These are phyloP conservation scores for Trachythela sp. DNA, from an alignment of 64 coral and sea anemone species.

Conservation along the genomic window DNA sequence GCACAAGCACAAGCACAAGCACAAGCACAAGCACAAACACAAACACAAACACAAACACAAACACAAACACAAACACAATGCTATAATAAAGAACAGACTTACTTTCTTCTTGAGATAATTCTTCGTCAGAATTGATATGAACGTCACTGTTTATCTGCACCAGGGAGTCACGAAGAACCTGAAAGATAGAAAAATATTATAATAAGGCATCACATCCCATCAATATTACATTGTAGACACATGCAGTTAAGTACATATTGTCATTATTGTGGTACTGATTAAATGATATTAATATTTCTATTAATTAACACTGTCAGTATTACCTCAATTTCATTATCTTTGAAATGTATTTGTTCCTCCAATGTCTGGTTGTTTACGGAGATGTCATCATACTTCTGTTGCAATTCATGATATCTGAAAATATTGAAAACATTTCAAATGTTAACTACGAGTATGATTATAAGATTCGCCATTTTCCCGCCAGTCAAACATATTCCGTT, in stretches of 20 bases:
- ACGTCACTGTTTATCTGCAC: not conserved
- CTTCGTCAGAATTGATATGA: not conserved
- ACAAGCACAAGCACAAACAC: no score
- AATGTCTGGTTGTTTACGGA: not conserved
- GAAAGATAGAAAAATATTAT: not conserved
- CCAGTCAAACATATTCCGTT: not conserved
- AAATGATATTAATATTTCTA: no score
- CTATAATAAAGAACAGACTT: not conserved
- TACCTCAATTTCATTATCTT: slow-evolving; percentile 13
- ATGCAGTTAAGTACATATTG: no score
- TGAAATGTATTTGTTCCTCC: slow-evolving; percentile 2
- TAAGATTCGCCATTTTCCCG: no score
- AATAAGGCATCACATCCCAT: no score
- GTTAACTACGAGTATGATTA: not conserved
- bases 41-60: no score
- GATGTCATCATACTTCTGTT: not conserved
- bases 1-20: no score
- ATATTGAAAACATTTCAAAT: not conserved
- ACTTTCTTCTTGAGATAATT: not conserved
- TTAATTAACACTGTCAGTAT: not conserved
- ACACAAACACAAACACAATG: no score
- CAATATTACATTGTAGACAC: no score
- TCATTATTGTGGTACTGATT: no score
- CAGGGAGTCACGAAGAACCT: not conserved
- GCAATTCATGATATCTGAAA: slow-evolving; percentile 1